Evolutionary conservation across 2,113 vertebrate genomes (phyloP).

Genomic region (Cavia aperea): DNA sequence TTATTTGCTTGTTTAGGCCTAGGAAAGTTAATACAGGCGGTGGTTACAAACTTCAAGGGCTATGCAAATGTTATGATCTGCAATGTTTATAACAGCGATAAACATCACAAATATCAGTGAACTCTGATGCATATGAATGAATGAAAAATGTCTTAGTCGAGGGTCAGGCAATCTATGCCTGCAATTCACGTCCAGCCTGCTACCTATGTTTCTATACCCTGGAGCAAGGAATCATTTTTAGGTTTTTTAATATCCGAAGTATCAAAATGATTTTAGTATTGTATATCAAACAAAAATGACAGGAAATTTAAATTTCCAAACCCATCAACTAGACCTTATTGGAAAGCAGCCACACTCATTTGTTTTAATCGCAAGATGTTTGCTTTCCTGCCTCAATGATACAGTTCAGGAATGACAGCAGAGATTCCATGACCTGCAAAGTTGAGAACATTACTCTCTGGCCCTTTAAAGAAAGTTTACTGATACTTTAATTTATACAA

Average conservation of each 20-base stretch:
- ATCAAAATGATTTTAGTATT: background rate
- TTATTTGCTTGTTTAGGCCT: background rate
- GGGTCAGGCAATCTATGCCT: background rate
- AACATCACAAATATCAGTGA: background rate
- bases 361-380: background rate
- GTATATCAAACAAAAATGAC: background rate
- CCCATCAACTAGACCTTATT: background rate
- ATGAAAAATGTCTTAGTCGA: background rate
- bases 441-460: background rate
- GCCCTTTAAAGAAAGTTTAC: background rate
- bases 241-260: background rate
- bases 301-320: background rate
- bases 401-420: background rate
- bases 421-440: background rate
- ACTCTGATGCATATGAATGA: background rate
- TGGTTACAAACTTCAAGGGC: background rate
- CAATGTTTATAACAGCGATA: background rate
- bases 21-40: background rate
- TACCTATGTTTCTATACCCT: background rate
- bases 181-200: background rate
- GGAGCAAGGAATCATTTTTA: background rate
- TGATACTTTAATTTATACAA: background rate
- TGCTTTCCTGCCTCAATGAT: background rate
- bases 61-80: background rate
- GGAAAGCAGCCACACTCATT: background rate